phyloP scores from a whole-genome alignment of 2,888 invertebrate species.

The Chrysina gloriosa region DNA sequence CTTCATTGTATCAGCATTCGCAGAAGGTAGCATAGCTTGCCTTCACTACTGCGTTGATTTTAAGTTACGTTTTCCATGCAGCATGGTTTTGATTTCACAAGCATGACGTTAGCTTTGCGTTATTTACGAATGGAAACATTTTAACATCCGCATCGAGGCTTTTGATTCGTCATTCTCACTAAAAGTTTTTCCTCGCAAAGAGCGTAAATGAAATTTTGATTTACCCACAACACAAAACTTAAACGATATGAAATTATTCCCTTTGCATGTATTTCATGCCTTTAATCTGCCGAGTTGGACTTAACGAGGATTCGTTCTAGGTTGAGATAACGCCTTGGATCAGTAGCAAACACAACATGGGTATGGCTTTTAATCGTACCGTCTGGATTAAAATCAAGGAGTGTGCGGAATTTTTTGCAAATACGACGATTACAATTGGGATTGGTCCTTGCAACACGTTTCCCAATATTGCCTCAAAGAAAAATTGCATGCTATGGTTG shows the following conservation, averaged over 20 bases:
- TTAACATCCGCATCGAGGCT: no score
- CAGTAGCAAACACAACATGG: conserved; percentile 99
- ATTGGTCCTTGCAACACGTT: conserved; percentile 94
- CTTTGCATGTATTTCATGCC: not conserved
- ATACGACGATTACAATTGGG: conserved; percentile 99
- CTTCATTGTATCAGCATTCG: conserved; percentile 84
- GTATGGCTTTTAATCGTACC: conserved; percentile 91
- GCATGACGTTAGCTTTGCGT: conserved; percentile 4
- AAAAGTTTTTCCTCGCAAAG: no score
- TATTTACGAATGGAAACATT: no score
- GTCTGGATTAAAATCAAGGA: conserved; percentile 88
- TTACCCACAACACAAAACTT: not conserved
- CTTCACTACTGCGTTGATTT: conserved; percentile 7
- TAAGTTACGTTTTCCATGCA: not conserved
- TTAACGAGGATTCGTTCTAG: conserved; percentile 66
- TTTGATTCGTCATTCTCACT: no score
- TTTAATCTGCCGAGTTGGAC: no score
- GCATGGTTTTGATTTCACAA: conserved; percentile 36
- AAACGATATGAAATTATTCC: not conserved
- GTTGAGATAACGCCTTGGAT: conserved; percentile 95
- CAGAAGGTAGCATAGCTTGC: conserved; percentile 76
- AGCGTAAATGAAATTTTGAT: no score
- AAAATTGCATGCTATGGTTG: conserved; percentile 87
- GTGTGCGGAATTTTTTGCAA: conserved; percentile 89
- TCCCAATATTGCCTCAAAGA: conserved; percentile 83